These are phyloP conservation scores for Bergia puertoricense DNA, from an alignment of 92 coral and sea anemone genomes.

Conservation along the genomic window DNA sequence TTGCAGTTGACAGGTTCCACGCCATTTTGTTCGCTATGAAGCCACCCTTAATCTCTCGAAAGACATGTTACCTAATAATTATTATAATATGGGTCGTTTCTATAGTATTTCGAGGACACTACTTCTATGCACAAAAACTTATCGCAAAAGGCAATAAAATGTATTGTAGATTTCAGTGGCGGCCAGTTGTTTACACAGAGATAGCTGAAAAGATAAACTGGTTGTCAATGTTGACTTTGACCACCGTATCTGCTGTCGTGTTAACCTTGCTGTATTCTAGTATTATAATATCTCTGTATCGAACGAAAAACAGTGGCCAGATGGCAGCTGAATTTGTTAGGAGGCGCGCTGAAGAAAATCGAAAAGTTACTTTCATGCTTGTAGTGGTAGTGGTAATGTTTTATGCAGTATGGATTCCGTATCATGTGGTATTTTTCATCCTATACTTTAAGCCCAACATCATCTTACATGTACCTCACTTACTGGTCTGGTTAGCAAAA, in stretches of 20 bases:
- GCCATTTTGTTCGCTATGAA: neutral
- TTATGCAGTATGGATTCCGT: neutral
- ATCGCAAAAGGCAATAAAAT: neutral
- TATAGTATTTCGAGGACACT: neutral
- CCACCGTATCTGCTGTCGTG: neutral
- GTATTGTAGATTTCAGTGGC: neutral
- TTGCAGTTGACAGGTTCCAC: neutral
- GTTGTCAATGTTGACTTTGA: neutral
- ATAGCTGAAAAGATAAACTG: neutral
- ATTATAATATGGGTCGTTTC: neutral
- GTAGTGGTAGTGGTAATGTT: neutral
- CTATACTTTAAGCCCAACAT: neutral
- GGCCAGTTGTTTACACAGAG: neutral
- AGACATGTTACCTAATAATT: neutral
- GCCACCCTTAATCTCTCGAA: neutral
- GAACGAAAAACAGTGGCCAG: neutral
- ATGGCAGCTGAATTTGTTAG: neutral
- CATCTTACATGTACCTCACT: neutral
- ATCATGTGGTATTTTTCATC: neutral
- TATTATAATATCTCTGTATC: neutral
- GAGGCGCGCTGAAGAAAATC: neutral
- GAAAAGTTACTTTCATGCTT: neutral
- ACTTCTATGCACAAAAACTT: slow-evolving; percentile 2
- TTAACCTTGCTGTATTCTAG: neutral
- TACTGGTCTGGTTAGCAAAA: neutral